Percentiles rank a stretch among this genome's conserved stretches.
phyloP scores from a whole-genome alignment of 1,140 invertebrate species.

The Drosophila lowei region DNA sequence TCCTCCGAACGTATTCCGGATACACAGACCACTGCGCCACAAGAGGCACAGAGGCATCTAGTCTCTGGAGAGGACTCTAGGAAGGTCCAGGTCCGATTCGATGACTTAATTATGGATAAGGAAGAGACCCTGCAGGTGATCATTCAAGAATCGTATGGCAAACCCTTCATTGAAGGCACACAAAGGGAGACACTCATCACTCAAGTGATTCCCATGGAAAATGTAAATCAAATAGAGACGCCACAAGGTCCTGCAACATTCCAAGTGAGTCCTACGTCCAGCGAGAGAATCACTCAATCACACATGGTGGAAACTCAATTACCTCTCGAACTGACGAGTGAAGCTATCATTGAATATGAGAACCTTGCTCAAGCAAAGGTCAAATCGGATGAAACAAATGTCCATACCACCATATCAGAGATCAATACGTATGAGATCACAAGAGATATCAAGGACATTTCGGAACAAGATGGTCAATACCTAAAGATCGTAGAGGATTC shows the following conservation, averaged over 20 bases:
- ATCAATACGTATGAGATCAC: constrained; percentile 50
- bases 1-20: constrained; percentile 19
- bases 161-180: constrained; percentile 61
- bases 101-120: constrained; percentile 51
- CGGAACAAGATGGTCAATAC: neutral
- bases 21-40: neutral
- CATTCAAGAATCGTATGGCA: constrained; percentile 39
- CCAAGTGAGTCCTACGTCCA: constrained; percentile 1
- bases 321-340: constrained; percentile 33
- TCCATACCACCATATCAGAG: constrained; percentile 52
- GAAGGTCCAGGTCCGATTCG: constrained; percentile 39
- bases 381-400: constrained; percentile 14
- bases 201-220: constrained; percentile 55
- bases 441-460: constrained; percentile 17
- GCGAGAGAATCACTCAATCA: constrained; percentile 12
- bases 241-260: neutral
- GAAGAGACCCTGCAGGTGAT: constrained; percentile 33
- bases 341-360: neutral
- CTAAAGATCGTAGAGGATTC: constrained; percentile 9
- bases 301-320: constrained; percentile 29
- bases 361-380: constrained; percentile 30
- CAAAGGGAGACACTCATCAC: constrained; percentile 51
- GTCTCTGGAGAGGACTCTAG: constrained; percentile 21
- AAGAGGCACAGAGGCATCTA: constrained; percentile 25
- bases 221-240: constrained; percentile 28